A percentile compares a stretch with the other conserved stretches of the same genome.
These are phyloP conservation scores for Dinomys branickii DNA, from an alignment of 2,113 vertebrate genomes.

Conservation along the genomic window DNA sequence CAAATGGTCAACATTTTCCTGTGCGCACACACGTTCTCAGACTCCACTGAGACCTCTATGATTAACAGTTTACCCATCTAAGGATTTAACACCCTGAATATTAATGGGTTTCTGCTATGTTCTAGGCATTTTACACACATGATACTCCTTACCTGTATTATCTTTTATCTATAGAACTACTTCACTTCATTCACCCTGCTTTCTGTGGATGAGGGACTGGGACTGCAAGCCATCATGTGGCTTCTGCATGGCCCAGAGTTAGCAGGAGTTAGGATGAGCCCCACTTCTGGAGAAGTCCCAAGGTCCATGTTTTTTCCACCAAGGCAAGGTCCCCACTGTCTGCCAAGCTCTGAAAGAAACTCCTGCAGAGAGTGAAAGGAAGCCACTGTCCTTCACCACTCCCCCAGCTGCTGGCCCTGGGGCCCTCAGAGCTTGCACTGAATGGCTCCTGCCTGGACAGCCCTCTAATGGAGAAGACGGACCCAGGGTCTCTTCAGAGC, in stretches of 20 bases:
- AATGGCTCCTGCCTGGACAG: accelerated
- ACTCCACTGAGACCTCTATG: neutral
- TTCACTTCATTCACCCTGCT: neutral
- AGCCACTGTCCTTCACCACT: neutral
- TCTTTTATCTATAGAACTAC: neutral
- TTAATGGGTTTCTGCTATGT: neutral
- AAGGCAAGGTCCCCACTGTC: neutral
- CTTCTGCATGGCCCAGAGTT: neutral
- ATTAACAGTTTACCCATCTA: neutral
- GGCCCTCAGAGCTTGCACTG: neutral
- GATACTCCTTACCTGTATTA: neutral
- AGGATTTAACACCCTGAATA: neutral
- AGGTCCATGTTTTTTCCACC: neutral
- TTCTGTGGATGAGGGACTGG: neutral
- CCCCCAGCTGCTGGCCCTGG: neutral
- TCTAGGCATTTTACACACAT: neutral
- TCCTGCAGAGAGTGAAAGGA: neutral
- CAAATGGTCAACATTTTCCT: neutral
- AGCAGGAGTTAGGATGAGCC: neutral
- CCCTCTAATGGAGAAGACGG: neutral
- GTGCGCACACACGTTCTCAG: neutral
- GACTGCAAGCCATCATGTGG: neutral
- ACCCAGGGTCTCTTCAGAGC: accelerated
- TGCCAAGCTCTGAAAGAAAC: neutral
- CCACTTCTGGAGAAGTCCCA: neutral